phyloP scores from a whole-genome alignment of 30 jellyfish, hydroid and myxozoan species.

The Pseudorhiza aurosa region DNA sequence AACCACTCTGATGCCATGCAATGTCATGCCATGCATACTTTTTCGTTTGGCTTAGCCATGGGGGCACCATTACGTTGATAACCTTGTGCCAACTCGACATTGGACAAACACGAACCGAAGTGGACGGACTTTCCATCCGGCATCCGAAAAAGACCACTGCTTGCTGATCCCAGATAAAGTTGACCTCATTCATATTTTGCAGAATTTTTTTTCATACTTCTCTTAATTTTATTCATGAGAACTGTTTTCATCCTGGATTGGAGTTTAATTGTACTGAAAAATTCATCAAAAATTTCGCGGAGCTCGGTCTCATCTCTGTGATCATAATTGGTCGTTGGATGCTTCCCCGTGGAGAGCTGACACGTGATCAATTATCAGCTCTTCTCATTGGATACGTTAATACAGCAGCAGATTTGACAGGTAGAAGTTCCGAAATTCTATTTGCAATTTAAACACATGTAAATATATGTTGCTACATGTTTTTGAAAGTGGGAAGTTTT shows the following conservation, averaged over 20 bases:
- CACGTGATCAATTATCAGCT: conserved; percentile 93
- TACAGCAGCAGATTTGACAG: conserved; percentile 84
- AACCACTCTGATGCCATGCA: too few species aligned
- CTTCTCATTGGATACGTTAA: conserved; percentile 77
- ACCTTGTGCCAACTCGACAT: too few species aligned
- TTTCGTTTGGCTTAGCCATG: too few species aligned
- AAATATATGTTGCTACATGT: too few species aligned
- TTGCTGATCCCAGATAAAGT: not conserved
- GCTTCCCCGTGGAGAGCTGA: conserved; percentile 86
- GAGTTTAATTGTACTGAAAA: conserved; percentile 40
- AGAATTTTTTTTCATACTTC: too few species aligned
- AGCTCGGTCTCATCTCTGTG: conserved; percentile 70
- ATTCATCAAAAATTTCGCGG: conserved; percentile 61
- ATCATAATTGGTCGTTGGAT: conserved; percentile 85
- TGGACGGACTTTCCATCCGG: too few species aligned
- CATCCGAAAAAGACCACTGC: not conserved
- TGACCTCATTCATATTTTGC: not conserved
- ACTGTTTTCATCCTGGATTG: conserved; percentile 23
- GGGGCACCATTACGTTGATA: too few species aligned
- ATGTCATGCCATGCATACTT: too few species aligned
- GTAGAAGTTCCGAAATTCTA: too few species aligned
- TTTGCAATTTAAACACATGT: too few species aligned
- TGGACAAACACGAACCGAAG: too few species aligned
- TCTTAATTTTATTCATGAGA: not conserved
- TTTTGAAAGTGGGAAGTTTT: too few species aligned